A percentile compares a stretch with the other conserved stretches of the same genome.
Evolutionary conservation across 2,888 invertebrate genomes (phyloP).

Genomic region (Heliconius aoede): DNA sequence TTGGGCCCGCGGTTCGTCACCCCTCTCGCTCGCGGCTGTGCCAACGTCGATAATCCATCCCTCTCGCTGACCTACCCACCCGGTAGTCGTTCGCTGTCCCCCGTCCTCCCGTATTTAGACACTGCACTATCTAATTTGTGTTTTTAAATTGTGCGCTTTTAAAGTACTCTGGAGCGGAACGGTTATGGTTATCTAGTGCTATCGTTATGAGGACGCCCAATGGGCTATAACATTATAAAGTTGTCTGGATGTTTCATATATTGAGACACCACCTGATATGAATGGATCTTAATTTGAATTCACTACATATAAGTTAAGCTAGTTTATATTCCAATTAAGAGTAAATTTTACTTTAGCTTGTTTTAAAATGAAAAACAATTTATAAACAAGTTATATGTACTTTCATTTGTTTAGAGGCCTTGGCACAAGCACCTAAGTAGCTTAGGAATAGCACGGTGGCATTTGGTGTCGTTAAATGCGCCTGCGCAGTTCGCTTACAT

Average conservation of each 20-base stretch:
- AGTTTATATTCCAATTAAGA: conserved; percentile 23
- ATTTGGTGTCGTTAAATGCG: conserved; percentile 69
- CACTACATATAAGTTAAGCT: conserved; percentile 54
- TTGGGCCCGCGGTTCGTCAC: conserved; percentile 66
- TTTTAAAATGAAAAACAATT: conserved; percentile 21
- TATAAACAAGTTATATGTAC: conserved; percentile 60
- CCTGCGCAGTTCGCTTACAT: conserved; percentile 74
- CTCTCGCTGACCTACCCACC: conserved; percentile 76
- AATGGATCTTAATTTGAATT: conserved; percentile 60
- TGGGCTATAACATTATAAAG: conserved; percentile 76
- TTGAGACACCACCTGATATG: conserved; percentile 62
- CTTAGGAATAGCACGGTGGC: conserved; percentile 72
- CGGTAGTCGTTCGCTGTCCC: conserved; percentile 78
- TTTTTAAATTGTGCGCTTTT: conserved; percentile 76
- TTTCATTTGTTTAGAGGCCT: conserved; percentile 76
- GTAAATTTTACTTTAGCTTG: conserved; percentile 26
- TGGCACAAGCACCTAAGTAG: conserved; percentile 68
- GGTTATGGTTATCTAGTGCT: conserved; percentile 72
- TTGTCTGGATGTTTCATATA: conserved; percentile 66
- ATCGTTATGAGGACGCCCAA: conserved; percentile 70
- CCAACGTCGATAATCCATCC: conserved; percentile 68
- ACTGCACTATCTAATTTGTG: conserved; percentile 82
- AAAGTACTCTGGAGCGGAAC: conserved; percentile 64
- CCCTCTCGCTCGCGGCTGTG: conserved; percentile 68
- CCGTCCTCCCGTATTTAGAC: conserved; percentile 80